phyloP scores from a whole-genome alignment of 1,140 invertebrate species.

The Hypothenemus hampei region DNA sequence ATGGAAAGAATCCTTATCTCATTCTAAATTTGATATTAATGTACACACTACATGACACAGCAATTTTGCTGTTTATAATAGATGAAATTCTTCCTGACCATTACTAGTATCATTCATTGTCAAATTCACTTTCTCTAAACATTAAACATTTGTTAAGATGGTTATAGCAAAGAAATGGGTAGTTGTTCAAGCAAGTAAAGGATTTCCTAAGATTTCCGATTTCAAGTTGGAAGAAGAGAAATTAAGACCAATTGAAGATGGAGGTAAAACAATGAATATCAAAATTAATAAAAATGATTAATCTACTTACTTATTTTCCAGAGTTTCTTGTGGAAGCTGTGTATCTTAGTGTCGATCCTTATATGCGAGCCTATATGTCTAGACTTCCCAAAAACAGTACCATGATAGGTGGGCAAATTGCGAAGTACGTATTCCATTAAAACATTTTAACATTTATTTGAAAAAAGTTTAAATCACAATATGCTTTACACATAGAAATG shows the following conservation, averaged over 20 bases:
- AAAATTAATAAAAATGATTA: neutral
- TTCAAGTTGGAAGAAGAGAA: slow-evolving; percentile 61
- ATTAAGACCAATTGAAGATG: slow-evolving; percentile 56
- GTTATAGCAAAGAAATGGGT: slow-evolving; percentile 23
- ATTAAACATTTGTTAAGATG: slow-evolving; percentile 18
- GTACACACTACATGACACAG: too few species aligned
- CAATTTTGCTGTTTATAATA: too few species aligned
- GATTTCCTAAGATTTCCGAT: slow-evolving; percentile 58
- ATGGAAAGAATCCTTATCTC: too few species aligned
- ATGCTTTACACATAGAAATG: too few species aligned
- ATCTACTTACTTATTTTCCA: slow-evolving; percentile 51
- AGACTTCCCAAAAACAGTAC: slow-evolving; percentile 50
- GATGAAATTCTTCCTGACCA: too few species aligned
- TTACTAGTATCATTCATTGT: too few species aligned
- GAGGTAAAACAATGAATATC: slow-evolving; percentile 51
- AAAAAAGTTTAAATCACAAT: too few species aligned
- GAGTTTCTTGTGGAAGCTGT: slow-evolving; percentile 61
- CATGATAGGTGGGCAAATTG: slow-evolving; percentile 61
- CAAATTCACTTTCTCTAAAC: too few species aligned
- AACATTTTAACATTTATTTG: too few species aligned
- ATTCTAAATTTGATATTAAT: too few species aligned
- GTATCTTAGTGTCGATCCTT: slow-evolving; percentile 67
- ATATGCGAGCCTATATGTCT: slow-evolving; percentile 57
- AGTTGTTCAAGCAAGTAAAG: slow-evolving; percentile 55
- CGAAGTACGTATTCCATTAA: slow-evolving; percentile 47